These are phyloP conservation scores for Pachyrhynchus sulphureomaculatus DNA, from an alignment of 1,140 invertebrate species.

Conservation along the genomic window DNA sequence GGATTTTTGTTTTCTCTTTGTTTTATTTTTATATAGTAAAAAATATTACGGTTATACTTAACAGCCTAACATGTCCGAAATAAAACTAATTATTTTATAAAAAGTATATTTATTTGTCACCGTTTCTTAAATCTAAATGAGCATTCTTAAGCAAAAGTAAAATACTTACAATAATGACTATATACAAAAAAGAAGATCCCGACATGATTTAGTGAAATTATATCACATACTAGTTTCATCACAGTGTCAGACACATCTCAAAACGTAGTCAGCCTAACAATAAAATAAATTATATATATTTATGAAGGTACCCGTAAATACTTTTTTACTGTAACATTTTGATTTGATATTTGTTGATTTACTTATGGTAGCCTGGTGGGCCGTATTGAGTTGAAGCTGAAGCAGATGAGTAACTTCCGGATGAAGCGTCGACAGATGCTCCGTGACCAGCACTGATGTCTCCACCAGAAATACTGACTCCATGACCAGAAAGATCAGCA, in stretches of 20 bases:
- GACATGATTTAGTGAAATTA: not conserved
- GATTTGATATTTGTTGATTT: not conserved
- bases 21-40: no score
- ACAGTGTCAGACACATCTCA: constrained; percentile 24
- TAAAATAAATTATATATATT: constrained; percentile 12
- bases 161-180: constrained; percentile 13
- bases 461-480: constrained; percentile 2
- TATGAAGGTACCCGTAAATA: not conserved
- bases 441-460: not conserved
- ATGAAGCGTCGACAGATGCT: not conserved
- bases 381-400: constrained; percentile 28
- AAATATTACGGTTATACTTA: no score
- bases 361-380: constrained; percentile 34
- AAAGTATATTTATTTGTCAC: constrained; percentile 23
- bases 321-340: not conserved
- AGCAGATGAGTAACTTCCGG: constrained; percentile 14
- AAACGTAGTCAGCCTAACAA: not conserved
- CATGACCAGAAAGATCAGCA: constrained; percentile 8
- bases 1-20: no score
- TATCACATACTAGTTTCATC: not conserved
- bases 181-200: constrained; percentile 12
- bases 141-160: constrained; percentile 1
- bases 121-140: constrained; percentile 26
- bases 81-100: no score
- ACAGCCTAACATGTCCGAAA: no score